These are phyloP conservation scores for Forbesichthys agassizii DNA, from an alignment of 2,113 vertebrate species.

Conservation along the genomic window DNA sequence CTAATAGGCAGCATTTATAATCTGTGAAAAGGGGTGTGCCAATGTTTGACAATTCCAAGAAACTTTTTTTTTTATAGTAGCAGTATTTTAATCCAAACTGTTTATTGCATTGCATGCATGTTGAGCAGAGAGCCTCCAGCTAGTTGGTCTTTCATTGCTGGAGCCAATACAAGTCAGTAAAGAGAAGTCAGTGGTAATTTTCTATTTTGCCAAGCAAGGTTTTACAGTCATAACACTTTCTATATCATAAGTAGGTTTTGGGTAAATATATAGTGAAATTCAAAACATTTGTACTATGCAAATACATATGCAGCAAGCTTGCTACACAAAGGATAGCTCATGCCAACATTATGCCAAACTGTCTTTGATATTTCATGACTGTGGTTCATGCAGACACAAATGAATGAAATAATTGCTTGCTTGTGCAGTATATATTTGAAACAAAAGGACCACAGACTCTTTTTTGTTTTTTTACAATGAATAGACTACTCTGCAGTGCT, in stretches of 20 bases:
- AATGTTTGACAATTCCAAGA: too few relatives aligned
- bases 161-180: slow-evolving; percentile 4
- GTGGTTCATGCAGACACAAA: slow-evolving; percentile 18
- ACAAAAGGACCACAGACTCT: not conserved
- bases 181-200: not conserved
- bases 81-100: not conserved
- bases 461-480: slow-evolving; percentile 5
- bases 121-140: slow-evolving; percentile 25
- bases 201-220: not conserved
- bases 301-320: not conserved
- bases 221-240: not conserved
- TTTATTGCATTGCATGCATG: slow-evolving; percentile 29
- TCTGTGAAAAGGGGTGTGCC: not conserved
- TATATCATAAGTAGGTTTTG: not conserved
- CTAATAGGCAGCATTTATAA: slow-evolving; percentile 1
- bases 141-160: slow-evolving; percentile 17
- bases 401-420: slow-evolving; percentile 27
- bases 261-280: not conserved
- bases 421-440: slow-evolving; percentile 1
- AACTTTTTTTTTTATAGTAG: too few relatives aligned
- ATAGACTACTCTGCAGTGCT: slow-evolving; percentile 9
- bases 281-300: not conserved
- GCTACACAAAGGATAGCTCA: slow-evolving; percentile 13
- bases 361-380: too few relatives aligned
- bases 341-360: not conserved